Percentiles rank a stretch among this genome's conserved stretches.
Conservation (phyloP, 2,113 vertebrate genomes). For the Chloropsis cyanopogon region DNA sequence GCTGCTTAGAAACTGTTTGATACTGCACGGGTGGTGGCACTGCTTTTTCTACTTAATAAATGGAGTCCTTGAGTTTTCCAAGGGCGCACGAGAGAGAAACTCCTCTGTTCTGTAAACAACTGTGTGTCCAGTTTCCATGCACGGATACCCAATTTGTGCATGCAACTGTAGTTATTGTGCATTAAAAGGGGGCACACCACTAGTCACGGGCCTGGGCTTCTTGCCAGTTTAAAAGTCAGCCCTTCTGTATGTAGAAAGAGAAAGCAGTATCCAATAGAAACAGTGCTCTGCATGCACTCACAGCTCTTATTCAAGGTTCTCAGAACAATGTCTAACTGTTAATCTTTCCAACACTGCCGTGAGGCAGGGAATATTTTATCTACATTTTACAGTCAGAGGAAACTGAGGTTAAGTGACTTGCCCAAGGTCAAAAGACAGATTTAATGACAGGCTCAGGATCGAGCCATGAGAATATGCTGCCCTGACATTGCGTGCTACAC, state of each 20-base stretch:
- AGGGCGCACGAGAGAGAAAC: not conserved
- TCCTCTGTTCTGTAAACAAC: constrained; percentile 56
- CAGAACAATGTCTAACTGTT: constrained; percentile 66
- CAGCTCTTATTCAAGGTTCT: constrained; percentile 50
- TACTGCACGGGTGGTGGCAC: not conserved
- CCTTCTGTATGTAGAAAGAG: constrained; percentile 49
- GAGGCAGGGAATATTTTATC: constrained; percentile 63
- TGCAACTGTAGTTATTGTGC: constrained; percentile 60
- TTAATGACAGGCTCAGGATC: constrained; percentile 38
- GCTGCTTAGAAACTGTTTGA: not conserved
- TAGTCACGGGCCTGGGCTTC: constrained; percentile 60
- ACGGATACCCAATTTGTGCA: constrained; percentile 58
- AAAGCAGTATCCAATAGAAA: constrained; percentile 58
- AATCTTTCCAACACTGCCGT: constrained; percentile 48
- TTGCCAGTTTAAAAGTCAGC: constrained; percentile 66
- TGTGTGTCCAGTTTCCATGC: constrained; percentile 56
- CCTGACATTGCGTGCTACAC: constrained; percentile 15
- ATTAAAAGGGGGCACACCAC: constrained; percentile 56
- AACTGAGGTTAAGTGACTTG: constrained; percentile 61
- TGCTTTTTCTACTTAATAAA: constrained; percentile 17
- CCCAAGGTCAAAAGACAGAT: constrained; percentile 55
- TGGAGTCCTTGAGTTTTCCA: not conserved
- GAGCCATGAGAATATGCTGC: constrained; percentile 31
- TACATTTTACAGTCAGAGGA: constrained; percentile 61
- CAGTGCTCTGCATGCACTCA: constrained; percentile 48